Evolutionary conservation across 1,140 invertebrate genomes (phyloP).

Genomic region (Idris sp.): DNA sequence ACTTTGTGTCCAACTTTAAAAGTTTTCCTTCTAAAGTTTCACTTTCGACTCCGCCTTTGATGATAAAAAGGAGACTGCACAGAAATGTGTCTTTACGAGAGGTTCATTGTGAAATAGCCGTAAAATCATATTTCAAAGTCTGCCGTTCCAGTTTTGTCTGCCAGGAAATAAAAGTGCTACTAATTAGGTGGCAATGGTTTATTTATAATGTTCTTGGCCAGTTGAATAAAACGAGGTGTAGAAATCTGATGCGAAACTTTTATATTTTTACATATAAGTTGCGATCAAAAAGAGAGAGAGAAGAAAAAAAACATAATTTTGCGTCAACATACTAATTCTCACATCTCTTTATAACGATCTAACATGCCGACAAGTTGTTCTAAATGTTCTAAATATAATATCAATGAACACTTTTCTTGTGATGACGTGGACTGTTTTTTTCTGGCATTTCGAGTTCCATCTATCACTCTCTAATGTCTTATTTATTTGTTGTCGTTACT

Average conservation of each 20-base stretch:
- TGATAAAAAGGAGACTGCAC: not conserved
- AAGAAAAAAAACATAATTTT: constrained; percentile 16
- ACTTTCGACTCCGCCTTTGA: constrained; percentile 58
- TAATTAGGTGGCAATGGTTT: constrained; percentile 36
- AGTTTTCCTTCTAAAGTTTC: constrained; percentile 65
- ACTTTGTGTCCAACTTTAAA: constrained; percentile 48
- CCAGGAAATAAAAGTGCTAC: constrained; percentile 5
- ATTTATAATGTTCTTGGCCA: too few species aligned
- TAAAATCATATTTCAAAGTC: constrained; percentile 44
- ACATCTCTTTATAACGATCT: constrained; percentile 25
- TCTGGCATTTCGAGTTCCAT: constrained; percentile 26
- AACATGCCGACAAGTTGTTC: constrained; percentile 27
- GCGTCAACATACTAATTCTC: constrained; percentile 35
- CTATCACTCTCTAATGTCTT: constrained; percentile 23
- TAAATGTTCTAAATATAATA: too few species aligned
- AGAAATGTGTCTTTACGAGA: too few species aligned
- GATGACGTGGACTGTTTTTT: constrained; percentile 31
- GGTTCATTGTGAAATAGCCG: not conserved
- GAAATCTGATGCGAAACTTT: too few species aligned
- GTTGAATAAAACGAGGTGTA: too few species aligned
- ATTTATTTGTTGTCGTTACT: constrained; percentile 36
- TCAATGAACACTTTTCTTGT: constrained; percentile 37
- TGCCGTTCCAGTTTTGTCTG: constrained; percentile 10
- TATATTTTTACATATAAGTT: too few species aligned
- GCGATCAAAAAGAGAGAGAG: not conserved